Evolutionary conservation across 1,140 invertebrate genomes (phyloP), one percentile per base, ranked within the genome.

Genomic region (Neuroterus valhalla): DNA sequence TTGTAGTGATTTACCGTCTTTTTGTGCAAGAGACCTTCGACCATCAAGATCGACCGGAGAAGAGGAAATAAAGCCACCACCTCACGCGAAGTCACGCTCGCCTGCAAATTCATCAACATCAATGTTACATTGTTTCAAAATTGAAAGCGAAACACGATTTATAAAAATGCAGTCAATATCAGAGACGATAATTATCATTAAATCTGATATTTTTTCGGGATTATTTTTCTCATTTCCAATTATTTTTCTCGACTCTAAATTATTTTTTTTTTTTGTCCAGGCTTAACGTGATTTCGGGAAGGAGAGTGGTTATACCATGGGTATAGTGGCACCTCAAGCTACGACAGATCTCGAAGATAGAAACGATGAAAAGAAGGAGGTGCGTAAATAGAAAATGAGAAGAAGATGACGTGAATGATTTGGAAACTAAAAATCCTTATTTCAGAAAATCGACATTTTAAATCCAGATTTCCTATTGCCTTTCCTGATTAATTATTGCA

Each of bases 271-370:
- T 73, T 72, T 70, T 62, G 26, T 68, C 26, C 70, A 76, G 81
- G 78, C 80, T 76, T 78, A 79, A 79, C 78, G 77, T 82, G 80
- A 84, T 82, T 84, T 84, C 78, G 76, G 69, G 43, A 78, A 79
- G 71, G 81, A 83, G 70, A 81, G 78, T 81, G 76, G 77, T 83
- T 80, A 77, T 84, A 85, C 82, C 82, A 86, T 88, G 87, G 87
- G 88, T 88, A 89, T 88, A 89, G 88, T 89, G 87, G 87, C 88
- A 88, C 84, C 86, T 87, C 83, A 87, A 86, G 77, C 82, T 85
- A 52, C 26, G 66, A 73, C n/a, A 73, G 66, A 62, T 26, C 55
- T 68, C 70, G 70, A 74, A 68, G 66, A 44, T 42, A 38, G 43
- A 55, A 50, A 48, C 45, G 12, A 42, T 17, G 43, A 68, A 66